Evolutionary conservation across 2,888 invertebrate species (phyloP).

Genomic region (Labia minor): DNA sequence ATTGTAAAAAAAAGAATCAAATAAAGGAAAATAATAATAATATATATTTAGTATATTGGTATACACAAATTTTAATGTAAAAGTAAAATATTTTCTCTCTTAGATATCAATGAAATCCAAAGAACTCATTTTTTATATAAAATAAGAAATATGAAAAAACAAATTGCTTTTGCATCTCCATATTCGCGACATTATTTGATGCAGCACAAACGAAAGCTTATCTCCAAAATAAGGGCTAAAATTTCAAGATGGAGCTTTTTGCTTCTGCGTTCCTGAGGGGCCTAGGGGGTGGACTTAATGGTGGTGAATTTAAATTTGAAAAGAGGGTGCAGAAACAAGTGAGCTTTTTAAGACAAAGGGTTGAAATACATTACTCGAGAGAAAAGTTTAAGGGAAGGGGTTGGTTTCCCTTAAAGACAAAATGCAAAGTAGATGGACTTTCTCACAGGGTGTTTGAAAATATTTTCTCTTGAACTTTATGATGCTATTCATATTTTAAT

Average conservation of each 20-base stretch:
- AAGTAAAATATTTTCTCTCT: too few species aligned
- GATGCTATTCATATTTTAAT: not conserved
- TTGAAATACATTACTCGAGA: conserved; percentile 13
- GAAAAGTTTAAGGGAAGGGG: conserved; percentile 13
- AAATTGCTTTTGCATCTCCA: conserved; percentile 7
- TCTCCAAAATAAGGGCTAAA: conserved; percentile 5
- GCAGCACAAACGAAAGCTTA: conserved; percentile 7
- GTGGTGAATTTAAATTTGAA: conserved; percentile 13
- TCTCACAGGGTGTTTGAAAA: conserved; percentile 13
- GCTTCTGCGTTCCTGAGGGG: conserved; percentile 13
- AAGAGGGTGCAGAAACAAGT: conserved; percentile 13
- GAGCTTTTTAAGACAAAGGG: conserved; percentile 13
- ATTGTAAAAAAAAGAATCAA: too few species aligned
- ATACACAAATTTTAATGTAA: too few species aligned
- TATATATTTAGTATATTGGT: too few species aligned
- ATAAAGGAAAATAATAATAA: too few species aligned
- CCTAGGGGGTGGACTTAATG: not conserved
- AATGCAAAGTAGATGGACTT: conserved; percentile 13
- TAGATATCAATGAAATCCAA: too few species aligned
- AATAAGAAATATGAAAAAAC: too few species aligned
- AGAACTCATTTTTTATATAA: too few species aligned
- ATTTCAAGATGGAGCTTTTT: conserved; percentile 13
- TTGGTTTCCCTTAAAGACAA: conserved; percentile 13
- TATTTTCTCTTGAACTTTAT: not conserved
- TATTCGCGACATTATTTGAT: conserved; percentile 4